These are phyloP conservation scores for Ammodytes dubius DNA, from an alignment of 2,113 vertebrate species.

Conservation along the genomic window DNA sequence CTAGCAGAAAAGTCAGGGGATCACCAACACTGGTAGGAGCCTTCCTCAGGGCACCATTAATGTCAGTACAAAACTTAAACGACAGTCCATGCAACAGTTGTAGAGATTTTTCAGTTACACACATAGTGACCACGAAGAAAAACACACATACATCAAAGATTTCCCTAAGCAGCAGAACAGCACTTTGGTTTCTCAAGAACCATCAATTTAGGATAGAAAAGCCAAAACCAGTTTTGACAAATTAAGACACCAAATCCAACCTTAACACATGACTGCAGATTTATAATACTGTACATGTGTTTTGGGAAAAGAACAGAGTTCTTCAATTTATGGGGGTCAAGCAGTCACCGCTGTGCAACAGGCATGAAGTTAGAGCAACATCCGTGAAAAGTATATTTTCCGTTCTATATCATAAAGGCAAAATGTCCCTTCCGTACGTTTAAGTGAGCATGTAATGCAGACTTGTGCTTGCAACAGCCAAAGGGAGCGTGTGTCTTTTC, in stretches of 20 bases:
- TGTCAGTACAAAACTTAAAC: no score
- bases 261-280: constrained; percentile 48
- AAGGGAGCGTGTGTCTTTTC: constrained; percentile 34
- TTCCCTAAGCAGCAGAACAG: neutral
- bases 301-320: constrained; percentile 21
- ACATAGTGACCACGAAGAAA: no score
- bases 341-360: constrained; percentile 44
- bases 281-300: constrained; percentile 50
- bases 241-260: constrained; percentile 30
- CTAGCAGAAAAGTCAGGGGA: neutral
- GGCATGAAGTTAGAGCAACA: constrained; percentile 53
- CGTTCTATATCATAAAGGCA: constrained; percentile 30
- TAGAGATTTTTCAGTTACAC: no score
- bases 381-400: constrained; percentile 65
- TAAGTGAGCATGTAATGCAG: constrained; percentile 41
- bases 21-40: no score
- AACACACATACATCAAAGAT: neutral
- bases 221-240: constrained; percentile 41
- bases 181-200: neutral
- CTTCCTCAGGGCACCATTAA: no score
- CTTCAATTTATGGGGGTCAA: constrained; percentile 46
- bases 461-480: constrained; percentile 45
- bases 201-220: constrained; percentile 1
- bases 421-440: constrained; percentile 25
- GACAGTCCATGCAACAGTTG: no score